phyloP scores from a whole-genome alignment of 2,113 vertebrate genomes.

The Platycercus adscitus region DNA sequence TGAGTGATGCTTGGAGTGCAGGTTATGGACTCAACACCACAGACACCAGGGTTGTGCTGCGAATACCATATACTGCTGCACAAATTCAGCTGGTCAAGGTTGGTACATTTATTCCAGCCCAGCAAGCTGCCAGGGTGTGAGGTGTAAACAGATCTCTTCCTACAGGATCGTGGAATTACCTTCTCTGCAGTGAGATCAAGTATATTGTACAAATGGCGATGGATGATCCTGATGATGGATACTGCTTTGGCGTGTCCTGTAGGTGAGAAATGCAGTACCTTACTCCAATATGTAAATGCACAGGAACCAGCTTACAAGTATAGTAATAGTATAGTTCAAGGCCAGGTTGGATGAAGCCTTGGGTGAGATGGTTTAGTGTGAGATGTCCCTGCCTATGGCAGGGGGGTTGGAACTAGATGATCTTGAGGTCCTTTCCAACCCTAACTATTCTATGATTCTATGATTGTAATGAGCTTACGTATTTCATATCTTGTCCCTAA shows the following conservation, averaged over 20 bases:
- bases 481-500: conserved; percentile 18
- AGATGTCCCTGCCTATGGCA: too few relatives aligned
- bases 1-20: conserved; percentile 36
- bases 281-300: neutral
- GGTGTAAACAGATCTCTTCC: neutral
- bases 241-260: conserved; percentile 73
- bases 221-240: conserved; percentile 74
- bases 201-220: conserved; percentile 72
- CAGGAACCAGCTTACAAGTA: neutral
- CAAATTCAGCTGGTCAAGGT: conserved; percentile 37
- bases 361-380: too few relatives aligned
- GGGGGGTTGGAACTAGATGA: too few relatives aligned
- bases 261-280: conserved; percentile 2
- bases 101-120: neutral
- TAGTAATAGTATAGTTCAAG: too few relatives aligned
- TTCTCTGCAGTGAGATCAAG: conserved; percentile 81
- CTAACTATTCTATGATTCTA: too few relatives aligned
- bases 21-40: conserved; percentile 65
- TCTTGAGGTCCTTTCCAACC: too few relatives aligned
- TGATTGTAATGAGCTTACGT: neutral
- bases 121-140: neutral
- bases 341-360: too few relatives aligned
- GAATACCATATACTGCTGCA: conserved; percentile 25
- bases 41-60: conserved; percentile 49
- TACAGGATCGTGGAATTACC: conserved; percentile 75